A percentile compares a stretch with the other conserved stretches of the same genome.
These are phyloP conservation scores for Agonum fuliginosum DNA, from an alignment of 2,888 invertebrate genomes.

Conservation along the genomic window DNA sequence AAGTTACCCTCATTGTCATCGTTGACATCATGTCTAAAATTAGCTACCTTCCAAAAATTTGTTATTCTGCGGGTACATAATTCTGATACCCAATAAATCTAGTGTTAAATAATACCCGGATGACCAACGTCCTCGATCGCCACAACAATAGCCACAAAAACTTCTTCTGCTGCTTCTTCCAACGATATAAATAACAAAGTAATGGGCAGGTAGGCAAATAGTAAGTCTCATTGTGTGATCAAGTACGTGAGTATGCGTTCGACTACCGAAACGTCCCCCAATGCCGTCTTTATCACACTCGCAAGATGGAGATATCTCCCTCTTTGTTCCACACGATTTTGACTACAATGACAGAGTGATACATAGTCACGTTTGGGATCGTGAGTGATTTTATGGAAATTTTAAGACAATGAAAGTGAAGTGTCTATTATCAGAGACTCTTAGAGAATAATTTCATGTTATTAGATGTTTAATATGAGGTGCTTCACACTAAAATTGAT, in stretches of 20 bases:
- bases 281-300: not conserved
- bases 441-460: slow-evolving; percentile 31
- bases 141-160: slow-evolving; percentile 17
- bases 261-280: slow-evolving; percentile 26
- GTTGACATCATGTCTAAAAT: not conserved
- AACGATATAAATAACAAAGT: slow-evolving; percentile 24
- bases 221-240: slow-evolving; percentile 53
- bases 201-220: slow-evolving; percentile 55
- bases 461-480: slow-evolving; percentile 5
- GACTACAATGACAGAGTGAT: slow-evolving; percentile 19
- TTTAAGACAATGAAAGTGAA: slow-evolving; percentile 21
- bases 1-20: too few species aligned
- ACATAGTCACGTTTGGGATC: slow-evolving; percentile 1
- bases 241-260: slow-evolving; percentile 42
- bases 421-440: slow-evolving; percentile 1
- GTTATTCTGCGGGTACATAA: not conserved
- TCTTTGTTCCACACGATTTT: not conserved
- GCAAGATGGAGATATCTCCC: not conserved
- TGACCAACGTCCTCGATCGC: not conserved
- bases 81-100: not conserved
- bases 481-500: not conserved
- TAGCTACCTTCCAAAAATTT: not conserved
- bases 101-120: slow-evolving; percentile 20
- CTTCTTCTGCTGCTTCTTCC: not conserved
- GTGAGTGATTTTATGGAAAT: slow-evolving; percentile 21